Evolutionary conservation across 1,140 invertebrate species (phyloP), one percentile per base, ranked within the genome.

Genomic region (Hylaeus volcanicus): DNA sequence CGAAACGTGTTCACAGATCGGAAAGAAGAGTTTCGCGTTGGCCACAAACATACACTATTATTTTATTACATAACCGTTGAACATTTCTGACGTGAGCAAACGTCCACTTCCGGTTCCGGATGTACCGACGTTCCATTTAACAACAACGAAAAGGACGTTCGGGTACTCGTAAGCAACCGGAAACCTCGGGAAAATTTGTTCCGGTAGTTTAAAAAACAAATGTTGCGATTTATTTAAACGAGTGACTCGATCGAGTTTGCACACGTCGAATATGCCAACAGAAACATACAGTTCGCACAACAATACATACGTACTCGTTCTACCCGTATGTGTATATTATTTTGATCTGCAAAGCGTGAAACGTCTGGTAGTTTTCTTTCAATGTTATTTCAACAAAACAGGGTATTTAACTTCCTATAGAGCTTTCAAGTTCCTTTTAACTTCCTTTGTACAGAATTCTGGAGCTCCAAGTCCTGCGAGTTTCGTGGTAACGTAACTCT

Each of bases 191-290:
- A 15, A 14, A 43, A 64, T 15, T 15, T 64, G 3, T 37, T 43
- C 11, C 1, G 4, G 4, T 64, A 41, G 3, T 39, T 12, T 15
- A 37, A 6, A 0, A 8, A 41, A 43, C 39, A 45, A 5, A 12
- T 56, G 2, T 58, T 43, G 14, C 26, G 2, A 26, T 37, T 60
- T 6, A 3, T 41, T 72, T 45, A 6, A 41, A 12, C 26, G 26
- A 2, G 41, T 43, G 37, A 15, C n/a, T 51, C 2, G 11, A 63
- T 8, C 9, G 3, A 15, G 11, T 1, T 76, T 63, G 65, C 11
- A 69, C 74, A 60, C 65, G 74, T 69, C 9, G 55, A 60, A 15
- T 66, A 63, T 63, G 60, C 5, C 60, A 2, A 45, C 15, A 58
- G 37, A 76, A 39, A 68, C 51, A 37, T 5, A 48, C 26, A 66